Conservation (phyloP, 2,113 vertebrate species). For the Pleuronectes platessa region DNA sequence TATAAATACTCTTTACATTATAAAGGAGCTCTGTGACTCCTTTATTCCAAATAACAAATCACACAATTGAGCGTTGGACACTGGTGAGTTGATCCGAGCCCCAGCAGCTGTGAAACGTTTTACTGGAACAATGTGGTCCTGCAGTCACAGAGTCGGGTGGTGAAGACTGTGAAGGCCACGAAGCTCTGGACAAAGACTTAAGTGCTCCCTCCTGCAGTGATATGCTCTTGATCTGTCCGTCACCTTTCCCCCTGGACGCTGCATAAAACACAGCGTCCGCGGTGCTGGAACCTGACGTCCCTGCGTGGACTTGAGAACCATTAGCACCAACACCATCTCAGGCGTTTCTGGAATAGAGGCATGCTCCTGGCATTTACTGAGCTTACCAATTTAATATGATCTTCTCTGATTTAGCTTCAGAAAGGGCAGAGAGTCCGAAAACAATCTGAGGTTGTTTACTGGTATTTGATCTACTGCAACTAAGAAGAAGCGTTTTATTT, state of each 20-base stretch:
- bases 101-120: neutral
- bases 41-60: neutral
- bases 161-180: neutral
- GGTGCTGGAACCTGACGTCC: conserved; percentile 34
- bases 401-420: conserved; percentile 22
- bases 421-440: conserved; percentile 6
- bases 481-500: conserved; percentile 13
- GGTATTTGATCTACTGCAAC: neutral
- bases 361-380: conserved; percentile 17
- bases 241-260: conserved; percentile 33
- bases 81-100: neutral
- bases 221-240: conserved; percentile 59
- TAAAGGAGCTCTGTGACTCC: too few species aligned
- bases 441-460: neutral
- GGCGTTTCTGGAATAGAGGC: conserved; percentile 27
- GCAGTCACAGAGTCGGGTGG: neutral
- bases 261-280: conserved; percentile 37
- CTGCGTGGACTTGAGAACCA: conserved; percentile 31
- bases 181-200: neutral
- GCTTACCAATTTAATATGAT: conserved; percentile 20
- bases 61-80: too few species aligned
- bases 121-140: neutral
- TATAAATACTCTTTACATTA: too few species aligned
- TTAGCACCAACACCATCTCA: conserved; percentile 21
- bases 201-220: conserved; percentile 51